phyloP scores from a whole-genome alignment of 1,140 invertebrate species.

The Macrocentrus cingulum region DNA sequence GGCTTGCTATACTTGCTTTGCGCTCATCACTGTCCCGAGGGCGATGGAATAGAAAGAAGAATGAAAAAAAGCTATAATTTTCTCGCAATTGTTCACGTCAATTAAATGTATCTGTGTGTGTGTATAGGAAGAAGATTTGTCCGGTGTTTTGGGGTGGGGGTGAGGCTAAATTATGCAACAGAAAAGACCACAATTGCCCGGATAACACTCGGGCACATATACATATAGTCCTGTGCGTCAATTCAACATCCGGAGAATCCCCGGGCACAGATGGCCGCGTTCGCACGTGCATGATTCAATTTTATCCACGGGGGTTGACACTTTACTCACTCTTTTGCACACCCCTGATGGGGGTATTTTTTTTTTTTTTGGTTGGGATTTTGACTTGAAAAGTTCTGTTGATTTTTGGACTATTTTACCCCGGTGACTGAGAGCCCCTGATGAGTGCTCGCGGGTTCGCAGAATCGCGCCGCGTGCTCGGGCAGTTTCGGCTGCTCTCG shows the following conservation, averaged over 20 bases:
- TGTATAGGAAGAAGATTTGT: neutral
- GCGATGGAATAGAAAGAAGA: neutral
- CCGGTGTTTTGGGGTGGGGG: neutral
- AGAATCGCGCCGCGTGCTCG: no score
- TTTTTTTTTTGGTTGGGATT: neutral
- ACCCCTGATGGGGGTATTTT: no score
- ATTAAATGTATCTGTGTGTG: slow-evolving; percentile 4
- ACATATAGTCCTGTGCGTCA: slow-evolving; percentile 30
- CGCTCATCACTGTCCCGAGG: neutral
- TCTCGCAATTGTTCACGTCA: neutral
- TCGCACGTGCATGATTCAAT: slow-evolving; percentile 34
- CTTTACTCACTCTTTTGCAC: slow-evolving; percentile 5
- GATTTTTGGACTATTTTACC: neutral
- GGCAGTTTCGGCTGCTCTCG: slow-evolving; percentile 39
- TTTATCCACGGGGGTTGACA: slow-evolving; percentile 22
- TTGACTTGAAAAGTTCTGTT: neutral
- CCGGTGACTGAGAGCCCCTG: slow-evolving; percentile 49
- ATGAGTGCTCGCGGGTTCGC: slow-evolving; percentile 27
- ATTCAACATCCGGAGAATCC: slow-evolving; percentile 34
- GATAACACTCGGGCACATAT: slow-evolving; percentile 6
- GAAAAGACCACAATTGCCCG: slow-evolving; percentile 25
- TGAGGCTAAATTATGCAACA: slow-evolving; percentile 1
- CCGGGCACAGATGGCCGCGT: slow-evolving; percentile 29
- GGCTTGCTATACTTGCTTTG: no score
- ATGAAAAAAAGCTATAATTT: slow-evolving; percentile 12